Base-by-base conservation (phyloP, 2,113 vertebrate genomes). In the Poeciliopsis turrubarensis region DNA sequence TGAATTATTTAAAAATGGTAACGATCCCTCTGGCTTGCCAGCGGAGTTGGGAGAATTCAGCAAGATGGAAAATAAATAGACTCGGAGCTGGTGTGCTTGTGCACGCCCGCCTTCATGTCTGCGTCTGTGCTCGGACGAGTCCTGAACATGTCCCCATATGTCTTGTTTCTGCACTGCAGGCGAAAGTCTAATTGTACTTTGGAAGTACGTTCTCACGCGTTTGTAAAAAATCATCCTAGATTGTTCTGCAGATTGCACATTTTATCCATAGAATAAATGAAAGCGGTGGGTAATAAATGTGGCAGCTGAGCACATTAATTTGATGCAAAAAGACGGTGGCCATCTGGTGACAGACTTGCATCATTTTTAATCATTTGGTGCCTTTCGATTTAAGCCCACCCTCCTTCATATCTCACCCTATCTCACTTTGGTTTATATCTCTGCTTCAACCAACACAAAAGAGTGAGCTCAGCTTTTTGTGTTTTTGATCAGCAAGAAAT, bases 31-130 rank as follows among this genome's bases (percentile, higher is more conserved):
- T 78, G 84, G 88, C 89, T 85, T 72, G 87, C 89, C 80, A 83
- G 79, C 81, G 86, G 89, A 92, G 78, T 89, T 79, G 10, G 57
- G 89, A 88, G 87, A 87, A 82, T 90, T 86, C 78, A 81, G 44
- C 78, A 72, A 71, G 85, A 88, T 87, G 82, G 73, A 90, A 90
- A 93, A 84, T 80, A 89, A 91, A 91, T 89, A 89, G 89, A 92
- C 89, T 91, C 26, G 32, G 32, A 83, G 88, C 82, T 89, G 74
- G 80, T 83, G 65, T 79, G 64, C 86, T 77, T 81, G 74, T 80
- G 83, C 72, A 22, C 15, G 68, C 62, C 26, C 68, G 22, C 66
- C 60, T 64, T 57, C 69, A 15, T 27, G 64, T 34, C 34, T 54
- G 83, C 75, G 74, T 71, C 31, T 68, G 74, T 63, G 64, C 54